Conservation (phyloP, 1,140 invertebrate genomes). For the Ceratina japonica region DNA sequence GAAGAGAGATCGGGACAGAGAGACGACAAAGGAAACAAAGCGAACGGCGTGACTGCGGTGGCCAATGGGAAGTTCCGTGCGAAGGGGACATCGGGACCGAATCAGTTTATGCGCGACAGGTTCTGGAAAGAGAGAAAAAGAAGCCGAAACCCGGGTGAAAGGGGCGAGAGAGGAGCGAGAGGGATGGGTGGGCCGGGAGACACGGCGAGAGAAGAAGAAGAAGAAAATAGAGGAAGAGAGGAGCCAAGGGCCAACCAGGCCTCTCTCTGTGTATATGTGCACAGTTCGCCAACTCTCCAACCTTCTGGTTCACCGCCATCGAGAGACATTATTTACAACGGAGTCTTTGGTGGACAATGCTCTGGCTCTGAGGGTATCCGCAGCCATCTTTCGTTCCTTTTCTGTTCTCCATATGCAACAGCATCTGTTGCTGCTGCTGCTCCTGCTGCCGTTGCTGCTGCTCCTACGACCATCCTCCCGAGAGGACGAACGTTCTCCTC, state of each 20-base stretch:
- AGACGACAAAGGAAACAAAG: constrained; percentile 59
- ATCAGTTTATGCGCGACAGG: too few relatives aligned
- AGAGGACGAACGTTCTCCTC: too few relatives aligned
- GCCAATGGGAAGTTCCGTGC: constrained; percentile 66
- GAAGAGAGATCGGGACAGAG: not conserved
- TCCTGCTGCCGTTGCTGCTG: constrained; percentile 51
- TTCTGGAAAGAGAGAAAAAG: too few relatives aligned
- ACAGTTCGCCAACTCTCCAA: constrained; percentile 67
- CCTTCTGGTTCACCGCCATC: constrained; percentile 70
- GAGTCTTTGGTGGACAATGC: constrained; percentile 76
- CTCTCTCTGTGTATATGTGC: constrained; percentile 37
- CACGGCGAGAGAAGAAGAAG: constrained; percentile 19
- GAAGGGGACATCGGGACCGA: constrained; percentile 70
- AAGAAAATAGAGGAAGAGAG: constrained; percentile 49
- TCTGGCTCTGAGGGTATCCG: constrained; percentile 50
- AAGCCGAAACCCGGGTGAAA: too few relatives aligned
- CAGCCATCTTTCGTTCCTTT: constrained; percentile 77
- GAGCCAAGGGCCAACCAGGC: constrained; percentile 67
- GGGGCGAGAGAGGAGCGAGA: constrained; percentile 12
- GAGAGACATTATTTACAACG: constrained; percentile 78
- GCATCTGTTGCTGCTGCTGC: constrained; percentile 62
- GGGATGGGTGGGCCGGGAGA: constrained; percentile 1
- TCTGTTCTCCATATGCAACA: constrained; percentile 77
- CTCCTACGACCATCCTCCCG: constrained; percentile 17
- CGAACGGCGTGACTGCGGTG: constrained; percentile 63